Evolutionary conservation across 2,113 vertebrate genomes (phyloP).

Genomic region (Sebastes schlegelii): DNA sequence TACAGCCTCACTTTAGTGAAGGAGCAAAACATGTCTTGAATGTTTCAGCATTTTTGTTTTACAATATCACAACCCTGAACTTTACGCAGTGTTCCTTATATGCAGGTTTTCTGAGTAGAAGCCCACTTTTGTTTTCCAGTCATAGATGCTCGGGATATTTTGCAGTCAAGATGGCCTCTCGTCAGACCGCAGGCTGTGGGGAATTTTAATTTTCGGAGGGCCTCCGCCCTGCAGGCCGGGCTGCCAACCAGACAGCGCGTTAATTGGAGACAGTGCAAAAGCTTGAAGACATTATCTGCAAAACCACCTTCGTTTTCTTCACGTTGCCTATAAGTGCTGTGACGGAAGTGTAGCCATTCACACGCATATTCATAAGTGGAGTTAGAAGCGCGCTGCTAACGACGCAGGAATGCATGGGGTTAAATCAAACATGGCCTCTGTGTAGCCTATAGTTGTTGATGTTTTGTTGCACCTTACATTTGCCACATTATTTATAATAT

Average conservation of each 20-base stretch:
- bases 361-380: not conserved
- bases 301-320: constrained; percentile 44
- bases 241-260: constrained; percentile 44
- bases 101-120: constrained; percentile 3
- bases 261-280: constrained; percentile 65
- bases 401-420: no score
- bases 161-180: constrained; percentile 43
- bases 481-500: no score
- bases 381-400: no score
- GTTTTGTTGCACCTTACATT: no score
- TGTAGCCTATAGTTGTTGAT: no score
- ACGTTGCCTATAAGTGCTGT: not conserved
- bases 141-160: constrained; percentile 57
- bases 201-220: constrained; percentile 57
- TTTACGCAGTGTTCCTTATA: not conserved
- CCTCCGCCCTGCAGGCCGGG: constrained; percentile 59
- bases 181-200: constrained; percentile 66
- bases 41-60: not conserved
- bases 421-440: no score
- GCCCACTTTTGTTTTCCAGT: constrained; percentile 43
- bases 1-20: not conserved
- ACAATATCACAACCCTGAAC: not conserved
- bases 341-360: not conserved
- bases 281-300: constrained; percentile 49
- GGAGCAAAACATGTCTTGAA: not conserved